phyloP scores from a whole-genome alignment of 2,888 invertebrate species.

The Hololepta plana region DNA sequence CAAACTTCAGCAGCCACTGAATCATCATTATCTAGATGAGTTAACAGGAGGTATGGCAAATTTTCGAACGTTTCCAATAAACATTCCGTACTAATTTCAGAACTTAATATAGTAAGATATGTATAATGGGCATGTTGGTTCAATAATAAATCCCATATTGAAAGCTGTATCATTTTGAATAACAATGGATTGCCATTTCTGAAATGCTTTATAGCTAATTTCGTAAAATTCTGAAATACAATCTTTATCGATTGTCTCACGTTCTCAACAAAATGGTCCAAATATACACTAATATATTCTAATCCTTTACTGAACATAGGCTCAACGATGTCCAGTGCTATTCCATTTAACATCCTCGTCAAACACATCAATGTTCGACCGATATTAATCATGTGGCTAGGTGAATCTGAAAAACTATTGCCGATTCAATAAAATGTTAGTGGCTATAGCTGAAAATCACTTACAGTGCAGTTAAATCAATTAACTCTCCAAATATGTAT shows the following conservation, averaged over 20 bases:
- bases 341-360: slow-evolving; percentile 13
- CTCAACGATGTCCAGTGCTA: slow-evolving; percentile 13
- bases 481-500: slow-evolving; percentile 16
- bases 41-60: slow-evolving; percentile 21
- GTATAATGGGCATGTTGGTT: slow-evolving; percentile 14
- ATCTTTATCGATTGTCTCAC: slow-evolving; percentile 29
- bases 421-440: slow-evolving; percentile 6
- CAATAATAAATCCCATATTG: slow-evolving; percentile 8
- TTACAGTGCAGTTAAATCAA: slow-evolving; percentile 19
- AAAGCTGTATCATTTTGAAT: background rate
- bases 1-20: slow-evolving; percentile 26
- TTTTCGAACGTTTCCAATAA: slow-evolving; percentile 21
- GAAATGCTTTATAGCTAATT: slow-evolving; percentile 18
- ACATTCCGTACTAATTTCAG: slow-evolving; percentile 19
- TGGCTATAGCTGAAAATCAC: too few relatives aligned
- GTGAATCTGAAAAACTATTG: slow-evolving; percentile 16
- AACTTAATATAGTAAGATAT: slow-evolving; percentile 14
- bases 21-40: slow-evolving; percentile 21
- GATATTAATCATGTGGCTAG: slow-evolving; percentile 16
- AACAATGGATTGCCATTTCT: slow-evolving; percentile 18
- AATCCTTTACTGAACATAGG: slow-evolving; percentile 20
- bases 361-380: slow-evolving; percentile 15
- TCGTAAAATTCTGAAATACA: slow-evolving; percentile 28
- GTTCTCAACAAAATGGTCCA: slow-evolving; percentile 45
- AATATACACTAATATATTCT: slow-evolving; percentile 34